These are phyloP conservation scores for Zelleria hepariella DNA, from an alignment of 2,888 invertebrate species.

Conservation along the genomic window DNA sequence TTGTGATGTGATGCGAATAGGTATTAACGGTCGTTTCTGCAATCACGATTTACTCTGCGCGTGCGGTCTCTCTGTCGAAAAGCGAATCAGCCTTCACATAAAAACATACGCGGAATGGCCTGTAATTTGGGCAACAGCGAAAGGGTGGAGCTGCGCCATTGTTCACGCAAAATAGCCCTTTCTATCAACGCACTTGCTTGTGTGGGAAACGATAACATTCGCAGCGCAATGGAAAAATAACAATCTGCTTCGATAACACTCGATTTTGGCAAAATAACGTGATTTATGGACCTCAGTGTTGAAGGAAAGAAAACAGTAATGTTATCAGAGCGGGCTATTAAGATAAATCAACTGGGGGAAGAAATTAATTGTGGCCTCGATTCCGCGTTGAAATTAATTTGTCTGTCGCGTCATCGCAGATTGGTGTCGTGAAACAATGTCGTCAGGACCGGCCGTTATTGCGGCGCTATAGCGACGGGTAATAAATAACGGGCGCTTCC, in stretches of 20 bases:
- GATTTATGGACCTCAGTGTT: neutral
- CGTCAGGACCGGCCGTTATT: neutral
- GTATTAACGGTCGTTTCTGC: too few relatives aligned
- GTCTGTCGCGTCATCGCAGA: neutral
- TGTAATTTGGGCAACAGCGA: slow-evolving; percentile 51
- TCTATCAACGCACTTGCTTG: neutral
- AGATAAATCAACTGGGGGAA: neutral
- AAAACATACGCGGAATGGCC: slow-evolving; percentile 28
- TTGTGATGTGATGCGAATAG: too few relatives aligned
- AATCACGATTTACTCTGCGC: too few relatives aligned
- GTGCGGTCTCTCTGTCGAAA: too few relatives aligned
- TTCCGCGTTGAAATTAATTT: neutral
- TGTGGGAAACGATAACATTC: neutral
- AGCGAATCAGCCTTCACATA: too few relatives aligned
- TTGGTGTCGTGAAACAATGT: neutral
- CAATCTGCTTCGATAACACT: neutral
- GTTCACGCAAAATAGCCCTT: slow-evolving; percentile 10
- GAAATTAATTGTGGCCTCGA: neutral
- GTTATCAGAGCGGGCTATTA: neutral
- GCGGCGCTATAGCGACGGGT: neutral
- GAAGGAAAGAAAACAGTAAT: too few relatives aligned
- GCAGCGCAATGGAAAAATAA: neutral
- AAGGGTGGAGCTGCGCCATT: slow-evolving; percentile 41
- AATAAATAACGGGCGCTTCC: neutral
- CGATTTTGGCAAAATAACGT: neutral